These are phyloP conservation scores for Styela clava DNA, from an alignment of 23 tunicate species.

Conservation along the genomic window DNA sequence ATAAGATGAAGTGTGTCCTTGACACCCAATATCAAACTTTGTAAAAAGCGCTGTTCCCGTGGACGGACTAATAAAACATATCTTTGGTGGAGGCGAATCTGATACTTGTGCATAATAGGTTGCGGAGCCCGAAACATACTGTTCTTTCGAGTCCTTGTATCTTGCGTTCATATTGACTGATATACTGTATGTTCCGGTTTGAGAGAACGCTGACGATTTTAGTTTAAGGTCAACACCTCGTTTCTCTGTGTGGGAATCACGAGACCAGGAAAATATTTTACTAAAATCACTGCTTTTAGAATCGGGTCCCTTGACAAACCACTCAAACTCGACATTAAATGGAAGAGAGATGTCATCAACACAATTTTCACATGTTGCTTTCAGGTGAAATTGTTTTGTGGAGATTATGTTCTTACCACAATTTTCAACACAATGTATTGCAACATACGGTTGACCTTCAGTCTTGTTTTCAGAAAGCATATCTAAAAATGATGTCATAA, in stretches of 20 bases:
- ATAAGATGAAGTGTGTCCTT: not conserved
- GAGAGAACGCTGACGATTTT: not conserved
- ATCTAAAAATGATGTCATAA: not conserved
- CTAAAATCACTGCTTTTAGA: not conserved
- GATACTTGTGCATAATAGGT: not conserved
- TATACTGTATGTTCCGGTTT: not conserved
- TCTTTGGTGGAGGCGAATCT: not conserved
- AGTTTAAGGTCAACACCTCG: not conserved
- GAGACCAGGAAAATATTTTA: not conserved
- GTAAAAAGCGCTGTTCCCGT: not conserved
- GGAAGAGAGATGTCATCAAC: not conserved
- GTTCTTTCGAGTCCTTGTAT: not conserved
- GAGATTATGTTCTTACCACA: slow-evolving; percentile 11
- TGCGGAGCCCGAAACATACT: not conserved
- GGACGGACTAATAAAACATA: not conserved
- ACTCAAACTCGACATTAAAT: not conserved
- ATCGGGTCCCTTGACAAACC: not conserved
- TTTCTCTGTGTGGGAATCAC: not conserved
- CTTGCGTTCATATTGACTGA: not conserved
- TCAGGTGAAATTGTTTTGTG: not conserved
- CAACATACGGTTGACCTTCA: not conserved
- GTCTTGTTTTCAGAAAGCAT: not conserved
- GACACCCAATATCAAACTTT: not conserved
- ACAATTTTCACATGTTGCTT: slow-evolving; percentile 15
- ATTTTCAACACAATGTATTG: slow-evolving; percentile 21